Evolutionary conservation across 2,797 vertebrate genomes (phyloP).

Genomic region (Chaetophractus vellerosus): DNA sequence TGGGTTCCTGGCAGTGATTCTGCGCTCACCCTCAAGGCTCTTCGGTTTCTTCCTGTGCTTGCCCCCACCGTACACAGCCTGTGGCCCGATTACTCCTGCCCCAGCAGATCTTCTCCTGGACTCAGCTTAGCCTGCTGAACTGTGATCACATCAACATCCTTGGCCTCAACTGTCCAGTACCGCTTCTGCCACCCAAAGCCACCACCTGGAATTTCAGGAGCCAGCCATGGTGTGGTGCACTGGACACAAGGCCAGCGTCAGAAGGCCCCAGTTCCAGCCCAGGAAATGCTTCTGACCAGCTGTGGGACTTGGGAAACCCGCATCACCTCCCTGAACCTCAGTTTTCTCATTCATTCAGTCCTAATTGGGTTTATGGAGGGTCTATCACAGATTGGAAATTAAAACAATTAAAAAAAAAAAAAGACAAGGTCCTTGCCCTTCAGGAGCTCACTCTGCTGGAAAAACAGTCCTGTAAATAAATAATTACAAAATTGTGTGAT

Average conservation of each 20-base stretch:
- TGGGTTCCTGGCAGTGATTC: neutral
- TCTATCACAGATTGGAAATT: neutral
- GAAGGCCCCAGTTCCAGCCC: neutral
- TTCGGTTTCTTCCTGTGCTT: neutral
- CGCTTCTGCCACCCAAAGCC: neutral
- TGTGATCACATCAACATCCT: neutral
- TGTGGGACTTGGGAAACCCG: neutral
- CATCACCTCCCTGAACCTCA: neutral
- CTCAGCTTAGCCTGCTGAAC: neutral
- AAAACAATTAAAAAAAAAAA: neutral
- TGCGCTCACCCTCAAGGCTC: neutral
- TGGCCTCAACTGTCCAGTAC: neutral
- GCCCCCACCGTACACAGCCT: neutral
- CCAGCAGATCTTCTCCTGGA: neutral
- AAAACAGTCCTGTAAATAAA: conserved; percentile 22
- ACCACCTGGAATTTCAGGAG: neutral
- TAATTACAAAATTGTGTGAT: neutral
- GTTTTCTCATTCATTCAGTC: neutral
- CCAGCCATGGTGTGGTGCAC: neutral
- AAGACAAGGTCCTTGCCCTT: neutral
- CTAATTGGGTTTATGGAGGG: neutral
- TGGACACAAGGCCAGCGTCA: neutral
- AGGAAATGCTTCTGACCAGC: neutral
- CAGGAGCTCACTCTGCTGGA: neutral
- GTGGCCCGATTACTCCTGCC: neutral